Conservation (phyloP, 2,888 invertebrate species). For the Apotomis turbidana region DNA sequence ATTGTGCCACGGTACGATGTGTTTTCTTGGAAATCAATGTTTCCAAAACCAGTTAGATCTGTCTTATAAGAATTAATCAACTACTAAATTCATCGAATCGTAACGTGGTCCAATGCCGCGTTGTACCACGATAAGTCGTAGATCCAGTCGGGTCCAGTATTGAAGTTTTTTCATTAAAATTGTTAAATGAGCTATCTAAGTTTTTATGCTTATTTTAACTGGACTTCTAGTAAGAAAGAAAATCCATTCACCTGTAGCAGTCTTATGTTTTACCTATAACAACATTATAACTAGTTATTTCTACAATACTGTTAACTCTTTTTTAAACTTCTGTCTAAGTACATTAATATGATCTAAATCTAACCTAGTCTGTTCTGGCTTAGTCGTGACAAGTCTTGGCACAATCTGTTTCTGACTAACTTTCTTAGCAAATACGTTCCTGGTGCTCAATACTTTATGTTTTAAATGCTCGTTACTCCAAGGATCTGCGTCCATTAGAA, state of each 20-base stretch:
- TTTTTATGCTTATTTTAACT: no score
- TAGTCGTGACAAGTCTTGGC: not conserved
- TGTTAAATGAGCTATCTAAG: no score
- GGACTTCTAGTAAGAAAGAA: no score
- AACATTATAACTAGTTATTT: not conserved
- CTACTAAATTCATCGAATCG: no score
- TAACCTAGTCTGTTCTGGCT: not conserved
- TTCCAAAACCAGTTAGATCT: no score
- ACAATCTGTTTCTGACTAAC: not conserved
- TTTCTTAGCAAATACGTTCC: slow-evolving; percentile 18
- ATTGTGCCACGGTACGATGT: no score
- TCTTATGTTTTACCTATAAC: not conserved
- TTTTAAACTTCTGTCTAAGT: slow-evolving; percentile 22
- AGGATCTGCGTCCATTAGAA: not conserved
- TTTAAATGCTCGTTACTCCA: slow-evolving; percentile 20
- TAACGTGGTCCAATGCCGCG: no score
- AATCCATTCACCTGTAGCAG: not conserved
- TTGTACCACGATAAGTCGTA: no score
- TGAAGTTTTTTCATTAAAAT: no score
- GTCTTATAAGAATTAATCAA: no score
- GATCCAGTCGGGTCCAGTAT: no score
- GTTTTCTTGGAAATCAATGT: no score
- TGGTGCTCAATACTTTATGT: slow-evolving; percentile 10
- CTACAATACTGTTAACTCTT: slow-evolving; percentile 12
- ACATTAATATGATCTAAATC: slow-evolving; percentile 9